Base-by-base conservation (phyloP, 1,140 invertebrate species). In the Dreissena rostriformis region DNA sequence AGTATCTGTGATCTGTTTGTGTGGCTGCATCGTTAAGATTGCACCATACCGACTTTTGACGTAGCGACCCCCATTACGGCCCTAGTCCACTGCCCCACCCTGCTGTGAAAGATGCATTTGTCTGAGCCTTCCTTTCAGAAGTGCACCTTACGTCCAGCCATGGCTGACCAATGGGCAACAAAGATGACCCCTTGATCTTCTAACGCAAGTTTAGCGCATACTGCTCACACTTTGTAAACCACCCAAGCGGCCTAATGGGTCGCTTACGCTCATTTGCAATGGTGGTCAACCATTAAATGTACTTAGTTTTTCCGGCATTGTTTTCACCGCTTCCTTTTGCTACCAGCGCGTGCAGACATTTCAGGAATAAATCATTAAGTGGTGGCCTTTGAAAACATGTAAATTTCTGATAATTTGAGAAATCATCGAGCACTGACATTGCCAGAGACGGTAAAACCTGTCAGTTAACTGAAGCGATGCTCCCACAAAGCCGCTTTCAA, bases 171-270 rank as follows among this genome's bases (percentile, higher is more conserved):
- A 53, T 72, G 52, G 61, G 66, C 79, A 72, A 72, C 79, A 72
- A 67, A 67, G 72, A 22, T 68, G 80, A 82, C 80, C 80, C 68
- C 80, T 82, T 82, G 80, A 82, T 82, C 80, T 75, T 67, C 49
- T 68, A 61, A 75, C 68, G 80, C 80, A 82, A 82, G 29, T 67
- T 82, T 75, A 68, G 28, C 17, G 72, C 80, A 82, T 75, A 82
- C 68, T 74, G 80, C 65, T 82, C 80, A 24, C 67, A 75, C 22
- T 66, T 73, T 68, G 70, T 65, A 19, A 68, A 8, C 53, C 72
- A 68, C 22, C 49, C 71, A 73, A 66, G 71, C 80, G 72, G 57
- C 57, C 17, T 61, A n/a, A 24, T n/a, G 6, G 57, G 17, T 19
- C 61, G 19, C 22, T 67, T 55, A 22, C 26, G 39, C 57, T 26